Base-by-base conservation (phyloP, 2,797 vertebrate species). In the Rousettus madagascariensis region DNA sequence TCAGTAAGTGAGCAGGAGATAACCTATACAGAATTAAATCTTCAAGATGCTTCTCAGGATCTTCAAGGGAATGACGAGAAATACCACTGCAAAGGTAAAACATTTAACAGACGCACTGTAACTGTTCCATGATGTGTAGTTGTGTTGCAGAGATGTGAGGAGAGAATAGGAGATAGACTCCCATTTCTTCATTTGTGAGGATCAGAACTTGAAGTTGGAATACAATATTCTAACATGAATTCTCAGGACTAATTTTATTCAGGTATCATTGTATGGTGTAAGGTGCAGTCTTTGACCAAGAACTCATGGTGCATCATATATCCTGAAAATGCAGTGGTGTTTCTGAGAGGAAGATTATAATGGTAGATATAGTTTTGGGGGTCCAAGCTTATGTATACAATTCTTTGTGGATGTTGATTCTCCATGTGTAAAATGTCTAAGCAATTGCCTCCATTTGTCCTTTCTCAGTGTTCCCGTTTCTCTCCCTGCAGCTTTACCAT, bases 51-150 rank as follows among this genome's bases (percentile, higher is more conserved):
- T 20, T 61, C 57, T 51, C 66, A 24, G 1, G 41, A 72, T 82
- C 46, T 16, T 22, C 55, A 43, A 6, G 0, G 20, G 3, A 30
- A 26, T 43, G 33, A 15, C 28, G 26, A 24, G 10, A 6, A 28
- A 1, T 0, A 2, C 16, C 17, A 20, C 16, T 63, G 77, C 66
- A 91, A 75, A 94, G 68, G 86, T 92, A 86, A 94, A 30, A 7
- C 11, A 10, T 20, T 46, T 16, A 26, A 33, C 15, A 9, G 5
- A 1, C 13, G 24, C 6, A 30, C 20, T 38, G 0, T 36, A 28
- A n/a, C 12, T 20, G 11, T 0, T 41, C 13, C 5, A 8, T 4
- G n/a, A 51, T 24, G 0, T 8, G 11, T 13, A 26, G n/a, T 0
- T 36, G 41, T 6, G 1, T 1, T 63, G 5, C 7, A 57, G 11